Evolutionary conservation across 1,140 invertebrate genomes (phyloP), one percentile per base, ranked within the genome.

Genomic region (Choristoneura fumiferana): DNA sequence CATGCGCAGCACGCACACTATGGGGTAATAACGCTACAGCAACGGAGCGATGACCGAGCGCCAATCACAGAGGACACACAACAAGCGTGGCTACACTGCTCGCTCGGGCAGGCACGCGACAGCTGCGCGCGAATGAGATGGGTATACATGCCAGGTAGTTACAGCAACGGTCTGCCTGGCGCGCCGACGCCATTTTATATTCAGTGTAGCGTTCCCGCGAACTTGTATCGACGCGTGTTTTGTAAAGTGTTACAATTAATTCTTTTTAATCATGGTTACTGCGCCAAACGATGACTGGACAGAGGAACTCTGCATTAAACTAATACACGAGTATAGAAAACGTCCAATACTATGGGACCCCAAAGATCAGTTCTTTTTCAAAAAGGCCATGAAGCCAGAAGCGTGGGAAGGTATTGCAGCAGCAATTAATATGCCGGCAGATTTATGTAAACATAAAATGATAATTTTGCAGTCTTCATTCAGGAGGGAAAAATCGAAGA

Each of bases 371-470:
- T 66, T 54, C 9, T 69, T 54, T 18, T 69, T 54, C 34, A 63
- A 60, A 37, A 69, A 63, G 43, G 43, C n/a, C 10, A 37, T 60
- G 49, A 66, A 66, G 58, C 52, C 59, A 3, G 18, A 14, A 8
- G 57, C 57, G 18, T 69, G 67, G 67, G 34, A 62, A 54, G 57
- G 66, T 17, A 59, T 69, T 29, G 64, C 58, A 3, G 6, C 52
- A 18, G 17, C n/a, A 5, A 2, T 69, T 0, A 34, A 60, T 12
- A 52, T 37, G 22, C 13, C 60, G 10, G 14, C 58, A 8, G 58
- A 63, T 10, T 52, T 34, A 10, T 69, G 67, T 18, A 66, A 63
- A 40, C 60, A 66, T 33, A 69, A 69, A 58, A 70, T 70, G 65
- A 45, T 43, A 6, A 58, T 58, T 40, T 55, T 70, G 39, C 37